Percentiles rank a stretch among this genome's conserved stretches.
Conservation (phyloP, 2,113 vertebrate species). For the Canis aureus region DNA sequence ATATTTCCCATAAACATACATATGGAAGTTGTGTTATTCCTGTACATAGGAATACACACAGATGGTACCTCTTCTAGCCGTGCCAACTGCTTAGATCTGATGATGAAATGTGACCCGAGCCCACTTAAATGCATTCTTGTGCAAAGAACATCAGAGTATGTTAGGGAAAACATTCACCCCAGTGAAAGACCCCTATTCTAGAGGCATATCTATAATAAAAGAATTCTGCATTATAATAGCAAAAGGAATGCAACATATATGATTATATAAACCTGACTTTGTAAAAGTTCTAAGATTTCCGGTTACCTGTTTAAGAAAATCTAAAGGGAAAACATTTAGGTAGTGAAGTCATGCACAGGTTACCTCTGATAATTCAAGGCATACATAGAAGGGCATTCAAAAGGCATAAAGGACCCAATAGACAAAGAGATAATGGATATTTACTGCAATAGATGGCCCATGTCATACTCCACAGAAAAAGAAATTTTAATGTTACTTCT, state of each 20-base stretch:
- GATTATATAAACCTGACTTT: not conserved
- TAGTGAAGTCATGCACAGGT: not conserved
- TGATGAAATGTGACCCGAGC: not conserved
- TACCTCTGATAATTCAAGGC: not conserved
- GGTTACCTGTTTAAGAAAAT: conserved; percentile 31
- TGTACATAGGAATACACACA: not conserved
- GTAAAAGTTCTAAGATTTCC: conserved; percentile 6
- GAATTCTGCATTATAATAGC: not conserved
- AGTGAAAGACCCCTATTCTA: not conserved
- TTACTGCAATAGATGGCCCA: not conserved
- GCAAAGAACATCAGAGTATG: not conserved
- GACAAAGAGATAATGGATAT: not conserved
- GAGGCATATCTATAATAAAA: not conserved
- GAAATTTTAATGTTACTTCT: not conserved
- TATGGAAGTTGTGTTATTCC: not conserved
- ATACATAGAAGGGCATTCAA: not conserved
- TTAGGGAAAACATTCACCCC: not conserved
- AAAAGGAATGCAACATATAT: not conserved
- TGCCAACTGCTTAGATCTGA: not conserved
- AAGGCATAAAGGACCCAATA: not conserved
- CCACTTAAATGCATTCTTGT: not conserved
- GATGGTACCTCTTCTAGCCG: not conserved
- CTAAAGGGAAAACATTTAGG: not conserved
- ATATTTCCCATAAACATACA: not conserved
- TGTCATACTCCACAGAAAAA: not conserved